Conservation (phyloP, 2,888 invertebrate species). For the Anticlea derivata region DNA sequence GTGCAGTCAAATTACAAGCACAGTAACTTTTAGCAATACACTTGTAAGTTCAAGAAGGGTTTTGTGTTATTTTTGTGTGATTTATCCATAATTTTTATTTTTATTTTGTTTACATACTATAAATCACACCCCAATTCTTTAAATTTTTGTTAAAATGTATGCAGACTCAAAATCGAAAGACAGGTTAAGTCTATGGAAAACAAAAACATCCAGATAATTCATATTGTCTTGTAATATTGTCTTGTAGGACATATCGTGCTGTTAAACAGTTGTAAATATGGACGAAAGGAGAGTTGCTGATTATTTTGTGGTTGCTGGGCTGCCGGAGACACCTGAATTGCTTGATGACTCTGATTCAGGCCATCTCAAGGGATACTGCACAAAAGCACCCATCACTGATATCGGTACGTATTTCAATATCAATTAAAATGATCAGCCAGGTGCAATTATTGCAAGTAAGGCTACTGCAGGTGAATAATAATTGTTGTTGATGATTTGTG, state of each 20-base stretch:
- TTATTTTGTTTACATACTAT: neutral
- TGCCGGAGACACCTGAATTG: slow-evolving; percentile 91
- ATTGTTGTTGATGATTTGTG: too few relatives aligned
- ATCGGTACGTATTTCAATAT: slow-evolving; percentile 81
- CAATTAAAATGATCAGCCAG: too few relatives aligned
- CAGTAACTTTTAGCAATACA: slow-evolving; percentile 43
- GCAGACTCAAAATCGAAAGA: neutral
- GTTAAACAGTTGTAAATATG: slow-evolving; percentile 77
- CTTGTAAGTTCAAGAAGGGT: slow-evolving; percentile 63
- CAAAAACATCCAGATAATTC: slow-evolving; percentile 4
- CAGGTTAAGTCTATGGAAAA: slow-evolving; percentile 24
- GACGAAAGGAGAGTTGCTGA: slow-evolving; percentile 96
- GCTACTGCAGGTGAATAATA: too few relatives aligned
- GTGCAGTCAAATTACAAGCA: slow-evolving; percentile 41
- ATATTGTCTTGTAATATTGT: slow-evolving; percentile 16
- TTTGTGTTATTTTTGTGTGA: slow-evolving; percentile 52
- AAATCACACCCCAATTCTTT: too few relatives aligned
- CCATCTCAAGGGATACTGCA: slow-evolving; percentile 91
- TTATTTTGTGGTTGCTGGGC: slow-evolving; percentile 98
- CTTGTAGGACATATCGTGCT: slow-evolving; percentile 39
- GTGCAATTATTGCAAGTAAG: too few relatives aligned
- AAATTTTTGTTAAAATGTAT: neutral
- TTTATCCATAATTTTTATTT: slow-evolving; percentile 5
- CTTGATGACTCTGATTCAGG: slow-evolving; percentile 92
- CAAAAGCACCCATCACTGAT: slow-evolving; percentile 97